Evolutionary conservation across 2,797 vertebrate species (phyloP).

Genomic region (Mico argentatus): DNA sequence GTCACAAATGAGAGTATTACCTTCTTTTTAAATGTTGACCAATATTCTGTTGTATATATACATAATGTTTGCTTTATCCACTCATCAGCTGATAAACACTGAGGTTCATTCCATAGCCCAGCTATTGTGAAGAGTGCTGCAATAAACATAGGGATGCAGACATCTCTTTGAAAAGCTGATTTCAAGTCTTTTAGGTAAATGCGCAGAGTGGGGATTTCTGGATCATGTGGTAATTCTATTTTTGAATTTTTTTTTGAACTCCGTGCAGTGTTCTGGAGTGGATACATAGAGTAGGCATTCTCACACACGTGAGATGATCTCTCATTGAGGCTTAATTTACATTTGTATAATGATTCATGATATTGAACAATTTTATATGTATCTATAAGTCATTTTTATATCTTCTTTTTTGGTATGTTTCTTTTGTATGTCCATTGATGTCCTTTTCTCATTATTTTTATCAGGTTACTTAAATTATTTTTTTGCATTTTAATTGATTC

Average conservation of each 20-base stretch:
- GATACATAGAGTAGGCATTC: neutral
- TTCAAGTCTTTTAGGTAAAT: neutral
- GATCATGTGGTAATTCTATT: neutral
- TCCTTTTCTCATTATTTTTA: neutral
- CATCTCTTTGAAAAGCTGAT: neutral
- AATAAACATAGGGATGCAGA: neutral
- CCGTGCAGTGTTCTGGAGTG: neutral
- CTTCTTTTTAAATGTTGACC: neutral
- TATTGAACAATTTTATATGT: neutral
- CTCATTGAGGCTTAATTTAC: neutral
- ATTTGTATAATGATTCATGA: neutral
- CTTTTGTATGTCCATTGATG: neutral
- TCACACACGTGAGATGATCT: neutral
- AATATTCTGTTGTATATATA: neutral
- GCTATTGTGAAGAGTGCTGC: neutral
- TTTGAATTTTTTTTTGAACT: neutral
- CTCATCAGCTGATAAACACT: neutral
- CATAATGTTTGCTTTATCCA: neutral
- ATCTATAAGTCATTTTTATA: neutral
- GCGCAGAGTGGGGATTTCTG: neutral
- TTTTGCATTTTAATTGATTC: neutral
- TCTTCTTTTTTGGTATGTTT: neutral
- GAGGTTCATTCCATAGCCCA: neutral
- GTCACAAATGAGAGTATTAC: neutral
- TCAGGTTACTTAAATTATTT: neutral